A percentile compares a stretch with the other conserved stretches of the same genome.
These are phyloP conservation scores for Strigops habroptila DNA, from an alignment of 2,113 vertebrate genomes.

Conservation along the genomic window DNA sequence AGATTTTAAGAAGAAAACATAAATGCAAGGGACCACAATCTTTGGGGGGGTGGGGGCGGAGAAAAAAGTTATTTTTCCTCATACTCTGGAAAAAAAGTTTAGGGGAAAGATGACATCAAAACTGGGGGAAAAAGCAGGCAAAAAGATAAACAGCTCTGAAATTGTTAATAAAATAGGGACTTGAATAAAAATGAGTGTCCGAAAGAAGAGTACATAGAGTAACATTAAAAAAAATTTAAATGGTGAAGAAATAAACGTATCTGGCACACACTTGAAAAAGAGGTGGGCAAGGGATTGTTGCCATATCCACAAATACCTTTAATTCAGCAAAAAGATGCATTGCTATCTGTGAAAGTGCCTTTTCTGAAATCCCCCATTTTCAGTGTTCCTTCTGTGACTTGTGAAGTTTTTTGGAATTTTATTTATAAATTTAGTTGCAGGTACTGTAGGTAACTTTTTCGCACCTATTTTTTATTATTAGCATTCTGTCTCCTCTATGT, in stretches of 20 bases:
- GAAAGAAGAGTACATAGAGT: background rate
- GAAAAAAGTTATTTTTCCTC: background rate
- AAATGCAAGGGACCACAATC: background rate
- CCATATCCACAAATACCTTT: conserved; percentile 30
- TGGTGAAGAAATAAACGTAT: conserved; percentile 10
- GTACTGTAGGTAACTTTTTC: conserved; percentile 18
- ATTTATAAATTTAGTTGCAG: conserved; percentile 49
- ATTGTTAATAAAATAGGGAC: background rate
- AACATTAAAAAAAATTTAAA: background rate
- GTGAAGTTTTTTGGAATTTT: conserved; percentile 32
- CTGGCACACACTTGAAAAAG: conserved; percentile 12
- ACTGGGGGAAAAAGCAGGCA: background rate
- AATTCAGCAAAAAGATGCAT: background rate
- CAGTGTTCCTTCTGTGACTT: background rate
- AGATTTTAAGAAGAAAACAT: background rate
- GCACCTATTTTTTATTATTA: conserved; percentile 55
- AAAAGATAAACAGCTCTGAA: conserved; percentile 8
- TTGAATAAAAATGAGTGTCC: background rate
- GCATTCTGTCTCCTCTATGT: conserved; percentile 52
- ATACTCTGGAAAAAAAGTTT: background rate
- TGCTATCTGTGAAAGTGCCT: conserved; percentile 16
- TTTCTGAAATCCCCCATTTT: conserved; percentile 9
- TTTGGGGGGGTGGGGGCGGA: background rate
- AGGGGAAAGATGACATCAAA: background rate
- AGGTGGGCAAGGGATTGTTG: conserved; percentile 4